Conservation (phyloP, 2,113 vertebrate genomes). For the Syngnathus floridae region DNA sequence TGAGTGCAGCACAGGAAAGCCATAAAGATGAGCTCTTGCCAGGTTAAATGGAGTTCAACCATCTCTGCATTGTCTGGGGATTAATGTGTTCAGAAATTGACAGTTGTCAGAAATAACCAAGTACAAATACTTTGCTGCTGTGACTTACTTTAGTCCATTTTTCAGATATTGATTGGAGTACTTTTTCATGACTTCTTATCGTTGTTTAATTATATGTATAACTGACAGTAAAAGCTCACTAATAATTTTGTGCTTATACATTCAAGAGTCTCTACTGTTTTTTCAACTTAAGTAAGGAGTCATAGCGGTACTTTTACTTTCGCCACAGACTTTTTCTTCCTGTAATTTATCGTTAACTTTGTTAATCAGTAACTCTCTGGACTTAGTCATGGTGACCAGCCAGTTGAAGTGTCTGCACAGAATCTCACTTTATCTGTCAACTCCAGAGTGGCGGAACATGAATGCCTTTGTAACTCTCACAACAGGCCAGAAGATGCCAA, state of each 20-base stretch:
- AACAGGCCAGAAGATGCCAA: constrained; percentile 62
- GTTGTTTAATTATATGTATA: too few species aligned
- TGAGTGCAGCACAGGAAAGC: constrained; percentile 6
- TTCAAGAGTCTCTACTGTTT: too few species aligned
- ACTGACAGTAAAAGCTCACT: too few species aligned
- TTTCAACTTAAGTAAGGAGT: too few species aligned
- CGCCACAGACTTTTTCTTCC: too few species aligned
- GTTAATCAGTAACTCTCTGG: too few species aligned
- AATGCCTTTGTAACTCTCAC: constrained; percentile 50
- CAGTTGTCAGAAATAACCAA: constrained; percentile 15
- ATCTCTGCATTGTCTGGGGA: constrained; percentile 3
- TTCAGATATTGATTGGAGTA: background rate
- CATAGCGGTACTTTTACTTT: too few species aligned
- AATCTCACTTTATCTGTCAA: constrained; percentile 2
- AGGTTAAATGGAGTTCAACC: background rate
- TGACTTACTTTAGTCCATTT: background rate
- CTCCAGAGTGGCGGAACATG: constrained; percentile 45
- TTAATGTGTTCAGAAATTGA: constrained; percentile 40
- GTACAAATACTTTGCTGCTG: background rate
- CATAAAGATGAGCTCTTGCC: constrained; percentile 12
- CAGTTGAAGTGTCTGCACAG: too few species aligned
- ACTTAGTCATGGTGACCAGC: too few species aligned
- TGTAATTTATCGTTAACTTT: too few species aligned
- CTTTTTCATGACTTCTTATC: too few species aligned
- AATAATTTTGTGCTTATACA: too few species aligned